These are phyloP conservation scores for Ptychochromis oligacanthus DNA, from an alignment of 2,113 vertebrate species.

Conservation along the genomic window DNA sequence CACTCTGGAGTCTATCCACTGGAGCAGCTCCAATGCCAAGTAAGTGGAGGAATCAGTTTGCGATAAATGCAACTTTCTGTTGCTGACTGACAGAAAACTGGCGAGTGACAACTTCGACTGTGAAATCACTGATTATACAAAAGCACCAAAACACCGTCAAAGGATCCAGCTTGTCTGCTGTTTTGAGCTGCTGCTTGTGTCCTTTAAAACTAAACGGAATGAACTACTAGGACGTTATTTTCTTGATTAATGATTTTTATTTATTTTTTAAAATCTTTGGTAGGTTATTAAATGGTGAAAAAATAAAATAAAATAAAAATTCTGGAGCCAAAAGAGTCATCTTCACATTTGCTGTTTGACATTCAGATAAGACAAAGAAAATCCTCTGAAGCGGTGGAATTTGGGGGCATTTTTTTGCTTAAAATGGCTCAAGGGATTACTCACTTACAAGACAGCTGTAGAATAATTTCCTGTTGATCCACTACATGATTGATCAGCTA, in stretches of 20 bases:
- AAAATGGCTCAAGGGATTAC: neutral
- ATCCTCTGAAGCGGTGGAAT: neutral
- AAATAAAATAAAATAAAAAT: neutral
- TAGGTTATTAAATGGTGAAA: neutral
- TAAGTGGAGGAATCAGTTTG: slow-evolving; percentile 46
- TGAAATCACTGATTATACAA: neutral
- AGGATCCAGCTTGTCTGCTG: neutral
- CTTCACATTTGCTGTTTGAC: neutral
- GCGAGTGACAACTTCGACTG: neutral
- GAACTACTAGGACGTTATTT: neutral
- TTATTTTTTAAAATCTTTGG: neutral
- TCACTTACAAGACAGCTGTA: neutral
- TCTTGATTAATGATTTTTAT: neutral
- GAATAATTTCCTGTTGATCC: neutral
- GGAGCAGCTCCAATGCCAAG: slow-evolving; percentile 73
- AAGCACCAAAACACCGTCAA: neutral
- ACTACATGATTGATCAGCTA: neutral
- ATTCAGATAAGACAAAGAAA: neutral
- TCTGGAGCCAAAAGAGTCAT: neutral
- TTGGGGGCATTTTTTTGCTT: neutral
- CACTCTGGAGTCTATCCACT: slow-evolving; percentile 73
- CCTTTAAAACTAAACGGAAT: neutral
- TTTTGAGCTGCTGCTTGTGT: neutral
- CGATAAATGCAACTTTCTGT: neutral
- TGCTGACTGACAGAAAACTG: neutral